Base-by-base conservation (phyloP, 1,140 invertebrate genomes). In the Planococcus citri region DNA sequence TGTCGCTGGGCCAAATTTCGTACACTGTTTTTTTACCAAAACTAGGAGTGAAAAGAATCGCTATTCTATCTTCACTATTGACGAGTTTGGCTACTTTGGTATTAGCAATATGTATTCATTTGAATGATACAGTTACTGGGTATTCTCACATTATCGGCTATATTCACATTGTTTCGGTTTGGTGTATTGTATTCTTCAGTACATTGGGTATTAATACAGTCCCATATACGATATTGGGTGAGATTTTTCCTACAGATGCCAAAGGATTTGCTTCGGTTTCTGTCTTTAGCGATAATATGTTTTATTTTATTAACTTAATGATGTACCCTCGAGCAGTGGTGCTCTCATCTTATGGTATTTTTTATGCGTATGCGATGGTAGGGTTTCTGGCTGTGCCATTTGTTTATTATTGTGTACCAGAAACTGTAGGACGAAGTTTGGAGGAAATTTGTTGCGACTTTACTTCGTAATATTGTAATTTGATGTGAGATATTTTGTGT, bases 361-460 rank as follows among this genome's bases (percentile, higher is more conserved):
- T 91, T 75, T 84, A 84, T 70, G 82, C 90, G 71, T 94, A 88
- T 77, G 83, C 84, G 0, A 75, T 78, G 0, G 76, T 90, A 38
- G 85, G 88, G 0, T 73, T 88, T 0, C 1, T 87, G 1, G 88
- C 87, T 0, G 82, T 86, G 0, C 64, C 92, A 0, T 89, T 90
- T 73, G 79, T 91, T 0, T 76, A 82, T 3, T 76, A 85, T 4
- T 83, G 83, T 21, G 76, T 94, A 1, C 91, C 91, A 0, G 92
- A 94, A 77, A 94, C 91, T 0, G 88, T 86, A 72, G 87, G 89
- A 0, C 87, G 87, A 73, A 85, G 83, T 0, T 78, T 92, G 6
- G 81, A 86, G 25, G 86, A 92, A 76, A 89, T 93, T n/a, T n/a
- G n/a, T n/a, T n/a, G n/a, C n/a, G n/a, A n/a, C n/a, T n/a, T n/a